Conservation (phyloP, 2,797 vertebrate species). For the Setipinna tenuifilis region DNA sequence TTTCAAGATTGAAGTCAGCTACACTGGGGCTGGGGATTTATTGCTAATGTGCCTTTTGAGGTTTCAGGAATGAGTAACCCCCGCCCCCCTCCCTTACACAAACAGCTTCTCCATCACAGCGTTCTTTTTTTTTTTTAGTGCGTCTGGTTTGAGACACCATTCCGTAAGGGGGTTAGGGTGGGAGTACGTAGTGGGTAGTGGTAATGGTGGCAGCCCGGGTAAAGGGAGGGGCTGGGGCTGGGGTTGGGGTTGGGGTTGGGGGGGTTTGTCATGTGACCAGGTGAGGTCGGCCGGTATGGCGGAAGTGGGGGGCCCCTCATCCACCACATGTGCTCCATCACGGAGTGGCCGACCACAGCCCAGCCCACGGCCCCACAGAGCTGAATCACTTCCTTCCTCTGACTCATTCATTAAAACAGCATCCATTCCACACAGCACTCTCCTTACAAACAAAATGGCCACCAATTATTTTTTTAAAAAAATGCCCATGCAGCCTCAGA, state of each 20-base stretch:
- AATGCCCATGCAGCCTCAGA: conserved; percentile 25
- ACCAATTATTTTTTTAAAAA: conserved; percentile 40
- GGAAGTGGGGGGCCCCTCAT: conserved; percentile 51
- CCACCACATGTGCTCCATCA: conserved; percentile 35
- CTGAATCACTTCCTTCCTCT: conserved; percentile 80
- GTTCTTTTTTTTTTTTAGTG: neutral
- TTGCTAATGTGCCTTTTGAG: conserved; percentile 8
- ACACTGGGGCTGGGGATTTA: neutral
- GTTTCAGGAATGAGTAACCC: neutral
- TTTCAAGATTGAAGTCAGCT: neutral
- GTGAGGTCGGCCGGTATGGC: conserved; percentile 43
- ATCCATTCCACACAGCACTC: conserved; percentile 65
- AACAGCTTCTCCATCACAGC: neutral
- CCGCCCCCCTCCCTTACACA: neutral
- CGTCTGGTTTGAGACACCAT: too few relatives aligned
- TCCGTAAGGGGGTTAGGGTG: too few relatives aligned
- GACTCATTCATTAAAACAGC: conserved; percentile 76
- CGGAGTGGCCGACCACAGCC: conserved; percentile 59
- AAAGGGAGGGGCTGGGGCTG: neutral
- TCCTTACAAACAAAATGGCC: conserved; percentile 68
- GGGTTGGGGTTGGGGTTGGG: neutral
- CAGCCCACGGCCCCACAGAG: too few relatives aligned
- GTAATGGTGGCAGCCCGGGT: too few relatives aligned
- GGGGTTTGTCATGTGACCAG: conserved; percentile 41
- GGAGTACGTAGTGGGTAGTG: too few relatives aligned